Evolutionary conservation across 2,888 invertebrate species (phyloP).

Genomic region (Eupithecia subumbrata): DNA sequence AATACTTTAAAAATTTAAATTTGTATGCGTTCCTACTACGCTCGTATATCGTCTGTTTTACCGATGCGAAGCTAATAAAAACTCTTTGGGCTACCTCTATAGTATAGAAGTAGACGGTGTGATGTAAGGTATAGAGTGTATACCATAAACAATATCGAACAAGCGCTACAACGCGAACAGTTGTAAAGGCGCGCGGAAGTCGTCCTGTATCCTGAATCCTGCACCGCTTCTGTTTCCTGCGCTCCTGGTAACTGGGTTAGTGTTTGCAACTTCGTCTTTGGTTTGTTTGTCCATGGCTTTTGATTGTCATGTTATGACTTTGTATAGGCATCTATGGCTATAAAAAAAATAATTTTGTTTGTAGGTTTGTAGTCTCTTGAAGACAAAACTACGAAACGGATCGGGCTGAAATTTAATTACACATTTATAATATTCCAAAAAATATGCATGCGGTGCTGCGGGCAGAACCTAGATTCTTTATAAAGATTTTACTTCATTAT

Average conservation of each 20-base stretch:
- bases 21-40: background rate
- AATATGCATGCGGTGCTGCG: background rate
- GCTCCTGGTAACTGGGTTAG: constrained; percentile 58
- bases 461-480: background rate
- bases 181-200: constrained; percentile 49
- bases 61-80: background rate
- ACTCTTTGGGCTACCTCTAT: background rate
- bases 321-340: background rate
- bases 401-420: background rate
- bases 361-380: background rate
- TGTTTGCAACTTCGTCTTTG: constrained; percentile 31
- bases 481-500: background rate
- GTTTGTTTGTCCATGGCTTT: constrained; percentile 15
- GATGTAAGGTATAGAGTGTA: background rate
- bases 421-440: background rate
- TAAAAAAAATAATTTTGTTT: background rate
- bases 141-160: constrained; percentile 11
- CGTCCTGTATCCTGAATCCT: constrained; percentile 60
- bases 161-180: constrained; percentile 43
- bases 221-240: constrained; percentile 69
- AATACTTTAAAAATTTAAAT: background rate
- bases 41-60: background rate
- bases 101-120: too few relatives aligned
- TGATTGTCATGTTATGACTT: background rate
- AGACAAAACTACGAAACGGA: background rate